A percentile compares a stretch with the other conserved stretches of the same genome.
phyloP scores from a whole-genome alignment of 2,797 vertebrate genomes.

The Catamblyrhynchus diadema region DNA sequence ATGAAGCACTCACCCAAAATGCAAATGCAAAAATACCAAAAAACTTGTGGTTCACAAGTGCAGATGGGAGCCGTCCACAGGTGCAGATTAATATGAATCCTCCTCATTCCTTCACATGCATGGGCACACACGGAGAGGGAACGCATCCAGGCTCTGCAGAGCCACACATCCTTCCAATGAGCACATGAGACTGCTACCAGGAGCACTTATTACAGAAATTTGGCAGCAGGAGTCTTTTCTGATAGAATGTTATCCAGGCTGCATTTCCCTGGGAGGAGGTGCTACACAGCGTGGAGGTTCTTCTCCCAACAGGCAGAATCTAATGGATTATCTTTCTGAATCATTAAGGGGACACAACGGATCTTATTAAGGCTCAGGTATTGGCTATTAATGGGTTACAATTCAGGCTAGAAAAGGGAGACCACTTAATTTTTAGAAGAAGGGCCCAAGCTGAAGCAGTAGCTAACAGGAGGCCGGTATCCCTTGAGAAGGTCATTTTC shows the following conservation, averaged over 20 bases:
- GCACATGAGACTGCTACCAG: neutral
- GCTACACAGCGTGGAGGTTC: neutral
- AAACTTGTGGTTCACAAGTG: conserved; percentile 20
- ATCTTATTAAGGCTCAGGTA: neutral
- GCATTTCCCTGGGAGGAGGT: conserved; percentile 31
- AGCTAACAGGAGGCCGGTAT: conserved; percentile 17
- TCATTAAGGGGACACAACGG: neutral
- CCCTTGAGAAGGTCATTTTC: conserved; percentile 62
- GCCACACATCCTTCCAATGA: neutral
- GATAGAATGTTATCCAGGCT: neutral
- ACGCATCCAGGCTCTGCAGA: neutral
- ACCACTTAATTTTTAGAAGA: neutral
- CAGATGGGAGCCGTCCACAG: conserved; percentile 40
- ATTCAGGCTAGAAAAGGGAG: neutral
- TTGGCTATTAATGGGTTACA: neutral
- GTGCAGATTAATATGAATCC: neutral
- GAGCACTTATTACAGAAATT: neutral
- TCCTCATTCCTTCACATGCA: conserved; percentile 4
- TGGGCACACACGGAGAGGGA: neutral
- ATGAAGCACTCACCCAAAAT: neutral
- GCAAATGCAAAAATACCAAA: neutral
- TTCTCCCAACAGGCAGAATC: neutral
- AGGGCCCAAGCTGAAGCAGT: neutral
- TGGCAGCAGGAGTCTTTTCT: neutral
- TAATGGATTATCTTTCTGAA: neutral